Base-by-base conservation (phyloP, 2,113 vertebrate species). In the Peromyscus maniculatus region DNA sequence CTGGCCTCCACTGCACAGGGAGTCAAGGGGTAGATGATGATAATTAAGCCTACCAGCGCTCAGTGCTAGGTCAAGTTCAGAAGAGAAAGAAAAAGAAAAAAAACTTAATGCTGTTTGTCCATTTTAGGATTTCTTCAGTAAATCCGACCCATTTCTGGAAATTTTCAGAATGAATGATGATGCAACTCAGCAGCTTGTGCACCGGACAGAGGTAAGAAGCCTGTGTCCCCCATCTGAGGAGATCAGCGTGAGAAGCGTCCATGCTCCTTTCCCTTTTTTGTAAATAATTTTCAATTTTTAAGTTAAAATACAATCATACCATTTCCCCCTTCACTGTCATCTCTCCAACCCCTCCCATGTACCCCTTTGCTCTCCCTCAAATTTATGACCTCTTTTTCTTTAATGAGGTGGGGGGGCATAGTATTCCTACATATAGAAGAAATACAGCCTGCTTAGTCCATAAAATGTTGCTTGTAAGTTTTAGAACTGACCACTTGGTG, bases 121-220 rank as follows among this genome's bases (percentile, higher is more conserved):
- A 89, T 98, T 98, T 97, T 95, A 99, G 99, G 99, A 99, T 98
- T 99, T 99, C 98, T 99, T 99, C 99, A 99, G 99, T 98, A 99
- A 99, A 98, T 99, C 99, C 0, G 99, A 99, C 97, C 99, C 99
- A 3, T 99, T 99, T 96, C 98, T 99, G 98, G 99, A 99, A 98
- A 99, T 99, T 96, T 99, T 99, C 98, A 98, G 99, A 33, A 98
- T 99, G 98, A 99, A 99, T 33, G 99, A 99, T 88, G 99, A 99
- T 88, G 99, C 99, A 87, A 99, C 99, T 2, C 99, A 99, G 93
- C 99, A 99, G 98, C 99, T 99, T 26, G 99, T 99, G 74, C 99
- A 99, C 98, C 99, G 99, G 94, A 99, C 99, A 10, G 99, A 99
- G 99, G 99, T 99, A 97, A 98, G 97, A 57, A 75, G 4, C 26